phyloP scores from a whole-genome alignment of 2,797 vertebrate genomes.

The Danionella dracula region DNA sequence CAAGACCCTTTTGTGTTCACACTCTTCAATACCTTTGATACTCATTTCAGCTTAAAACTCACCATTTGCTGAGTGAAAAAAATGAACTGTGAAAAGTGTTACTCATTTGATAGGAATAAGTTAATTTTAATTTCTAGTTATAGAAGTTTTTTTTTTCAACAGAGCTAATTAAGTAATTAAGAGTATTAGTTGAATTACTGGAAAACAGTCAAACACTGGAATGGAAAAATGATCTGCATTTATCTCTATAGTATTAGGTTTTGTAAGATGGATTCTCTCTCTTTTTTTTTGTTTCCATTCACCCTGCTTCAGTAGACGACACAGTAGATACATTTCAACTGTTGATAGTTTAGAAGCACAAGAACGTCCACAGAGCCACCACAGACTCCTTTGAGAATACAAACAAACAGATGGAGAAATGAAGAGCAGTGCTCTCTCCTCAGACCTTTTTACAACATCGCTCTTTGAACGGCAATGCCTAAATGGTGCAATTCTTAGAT shows the following conservation, averaged over 20 bases:
- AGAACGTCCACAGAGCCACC: conserved; percentile 22
- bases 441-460: conserved; percentile 19
- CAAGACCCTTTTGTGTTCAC: no score
- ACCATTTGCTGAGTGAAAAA: no score
- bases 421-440: conserved; percentile 30
- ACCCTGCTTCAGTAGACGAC: conserved; percentile 37
- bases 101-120: no score
- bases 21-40: no score
- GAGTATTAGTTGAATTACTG: conserved; percentile 43
- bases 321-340: conserved; percentile 23
- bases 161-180: no score
- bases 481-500: conserved; percentile 32
- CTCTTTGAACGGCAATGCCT: conserved; percentile 27
- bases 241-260: no score
- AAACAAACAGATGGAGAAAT: conserved; percentile 35
- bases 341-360: conserved; percentile 26
- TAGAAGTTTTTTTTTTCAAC: not conserved
- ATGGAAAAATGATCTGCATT: not conserved
- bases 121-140: no score
- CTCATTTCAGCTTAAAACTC: no score
- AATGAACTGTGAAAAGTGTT: no score
- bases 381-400: conserved; percentile 41
- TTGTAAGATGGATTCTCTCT: not conserved
- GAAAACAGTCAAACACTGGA: conserved; percentile 17
- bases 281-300: conserved; percentile 7